These are phyloP conservation scores for Drosophila nr. medialis DNA, from an alignment of 2,888 invertebrate species.

Conservation along the genomic window DNA sequence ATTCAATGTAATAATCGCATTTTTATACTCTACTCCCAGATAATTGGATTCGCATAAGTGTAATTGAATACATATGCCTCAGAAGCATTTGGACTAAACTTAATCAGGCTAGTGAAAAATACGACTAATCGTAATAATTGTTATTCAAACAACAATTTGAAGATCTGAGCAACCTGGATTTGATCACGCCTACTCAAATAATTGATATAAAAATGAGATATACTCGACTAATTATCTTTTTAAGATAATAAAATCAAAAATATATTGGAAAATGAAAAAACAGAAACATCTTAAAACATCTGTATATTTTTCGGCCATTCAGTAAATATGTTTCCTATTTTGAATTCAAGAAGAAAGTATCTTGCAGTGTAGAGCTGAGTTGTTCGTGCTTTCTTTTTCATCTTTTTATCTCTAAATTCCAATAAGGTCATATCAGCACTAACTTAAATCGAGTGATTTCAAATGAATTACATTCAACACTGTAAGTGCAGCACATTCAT, in stretches of 20 bases:
- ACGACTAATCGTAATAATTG: no score
- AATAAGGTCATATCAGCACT: background rate
- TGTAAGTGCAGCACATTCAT: slow-evolving; percentile 24
- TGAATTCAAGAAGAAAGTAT: background rate
- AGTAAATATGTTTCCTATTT: background rate
- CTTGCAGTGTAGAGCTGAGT: background rate
- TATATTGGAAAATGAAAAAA: background rate
- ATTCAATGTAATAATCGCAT: background rate
- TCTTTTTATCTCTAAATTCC: background rate
- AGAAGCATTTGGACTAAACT: background rate
- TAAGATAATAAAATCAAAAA: background rate
- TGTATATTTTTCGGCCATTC: background rate
- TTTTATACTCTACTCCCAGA: background rate
- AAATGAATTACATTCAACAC: background rate
- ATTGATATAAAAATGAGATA: background rate
- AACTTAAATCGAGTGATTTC: background rate
- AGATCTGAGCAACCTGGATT: background rate
- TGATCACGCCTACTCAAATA: background rate
- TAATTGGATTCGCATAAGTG: background rate
- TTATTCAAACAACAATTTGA: no score
- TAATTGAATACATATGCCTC: background rate
- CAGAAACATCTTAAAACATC: background rate
- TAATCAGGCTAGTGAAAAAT: background rate
- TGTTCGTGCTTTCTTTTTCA: background rate
- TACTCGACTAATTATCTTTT: background rate